These are phyloP conservation scores for Silurus glanis DNA, from an alignment of 2,113 vertebrate genomes.

Conservation along the genomic window DNA sequence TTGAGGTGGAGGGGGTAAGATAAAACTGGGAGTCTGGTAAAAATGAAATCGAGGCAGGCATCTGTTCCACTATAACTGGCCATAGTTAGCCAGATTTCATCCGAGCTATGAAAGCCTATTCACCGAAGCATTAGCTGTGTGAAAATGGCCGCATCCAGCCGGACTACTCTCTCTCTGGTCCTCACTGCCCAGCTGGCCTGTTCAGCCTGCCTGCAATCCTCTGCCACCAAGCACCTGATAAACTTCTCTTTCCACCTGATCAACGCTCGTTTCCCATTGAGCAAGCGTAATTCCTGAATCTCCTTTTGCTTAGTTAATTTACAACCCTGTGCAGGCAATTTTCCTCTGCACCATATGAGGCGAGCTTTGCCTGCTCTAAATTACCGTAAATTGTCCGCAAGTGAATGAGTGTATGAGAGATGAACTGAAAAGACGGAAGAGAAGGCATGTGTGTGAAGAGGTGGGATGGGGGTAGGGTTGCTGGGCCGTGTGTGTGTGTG, in stretches of 20 bases:
- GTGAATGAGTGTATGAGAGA: constrained; percentile 48
- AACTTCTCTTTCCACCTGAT: constrained; percentile 49
- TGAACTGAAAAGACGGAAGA: constrained; percentile 36
- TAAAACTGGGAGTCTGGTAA: constrained; percentile 50
- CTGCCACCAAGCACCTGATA: constrained; percentile 14
- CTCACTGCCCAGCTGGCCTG: constrained; percentile 47
- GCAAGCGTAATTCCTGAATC: constrained; percentile 53
- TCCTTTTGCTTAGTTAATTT: constrained; percentile 60
- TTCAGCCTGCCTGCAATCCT: constrained; percentile 18
- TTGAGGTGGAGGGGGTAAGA: constrained; percentile 46
- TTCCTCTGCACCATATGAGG: constrained; percentile 53
- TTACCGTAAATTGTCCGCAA: constrained; percentile 60
- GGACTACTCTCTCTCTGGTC: constrained; percentile 29
- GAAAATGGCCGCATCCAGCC: constrained; percentile 45
- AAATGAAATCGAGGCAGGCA: constrained; percentile 59
- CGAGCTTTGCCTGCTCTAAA: constrained; percentile 55
- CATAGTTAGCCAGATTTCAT: constrained; percentile 46
- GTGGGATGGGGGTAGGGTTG: constrained; percentile 17
- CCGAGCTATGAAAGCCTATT: constrained; percentile 36
- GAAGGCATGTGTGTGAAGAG: constrained; percentile 20
- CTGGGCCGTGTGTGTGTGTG: constrained; percentile 12
- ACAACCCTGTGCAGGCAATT: constrained; percentile 56
- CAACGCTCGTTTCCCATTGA: constrained; percentile 54
- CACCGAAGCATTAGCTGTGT: constrained; percentile 47
- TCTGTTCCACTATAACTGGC: constrained; percentile 62